Conservation (phyloP, 2,888 invertebrate genomes). For the Cosmia trapezina region DNA sequence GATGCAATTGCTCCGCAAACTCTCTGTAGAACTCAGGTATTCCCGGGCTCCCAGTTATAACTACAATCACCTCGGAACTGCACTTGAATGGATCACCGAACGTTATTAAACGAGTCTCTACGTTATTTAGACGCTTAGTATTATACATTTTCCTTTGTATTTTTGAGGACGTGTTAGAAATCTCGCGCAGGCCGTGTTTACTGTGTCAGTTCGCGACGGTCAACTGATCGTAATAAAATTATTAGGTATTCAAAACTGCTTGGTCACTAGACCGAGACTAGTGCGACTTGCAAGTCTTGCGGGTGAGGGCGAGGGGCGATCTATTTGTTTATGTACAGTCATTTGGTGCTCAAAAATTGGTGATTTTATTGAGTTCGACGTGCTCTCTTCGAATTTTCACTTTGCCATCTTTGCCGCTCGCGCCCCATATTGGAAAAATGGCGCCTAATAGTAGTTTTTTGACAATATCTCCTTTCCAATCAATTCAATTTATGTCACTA, state of each 20-base stretch:
- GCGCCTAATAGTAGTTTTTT: no score
- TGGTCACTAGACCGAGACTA: not conserved
- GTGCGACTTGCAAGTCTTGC: not conserved
- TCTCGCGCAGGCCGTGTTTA: not conserved
- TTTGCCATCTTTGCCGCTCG: no score
- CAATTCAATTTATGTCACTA: no score
- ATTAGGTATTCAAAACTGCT: slow-evolving; percentile 22
- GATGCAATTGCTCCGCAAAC: slow-evolving; percentile 55
- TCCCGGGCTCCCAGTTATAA: slow-evolving; percentile 58
- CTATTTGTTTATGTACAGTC: no score
- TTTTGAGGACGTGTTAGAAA: not conserved
- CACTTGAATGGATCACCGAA: slow-evolving; percentile 52
- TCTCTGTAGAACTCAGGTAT: slow-evolving; percentile 59
- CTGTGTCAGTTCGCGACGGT: slow-evolving; percentile 36
- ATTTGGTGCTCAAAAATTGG: no score
- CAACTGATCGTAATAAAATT: slow-evolving; percentile 31
- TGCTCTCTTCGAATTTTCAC: no score
- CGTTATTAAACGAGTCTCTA: slow-evolving; percentile 52
- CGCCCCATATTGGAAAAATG: no score
- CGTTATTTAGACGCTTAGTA: slow-evolving; percentile 40
- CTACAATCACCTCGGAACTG: slow-evolving; percentile 51
- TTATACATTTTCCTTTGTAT: slow-evolving; percentile 45
- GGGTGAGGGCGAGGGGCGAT: not conserved
- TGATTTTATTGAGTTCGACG: no score
- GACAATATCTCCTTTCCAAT: no score